A percentile compares a stretch with the other conserved stretches of the same genome.
phyloP scores from a whole-genome alignment of 1,140 invertebrate species.

The Dendrolimus punctatus region DNA sequence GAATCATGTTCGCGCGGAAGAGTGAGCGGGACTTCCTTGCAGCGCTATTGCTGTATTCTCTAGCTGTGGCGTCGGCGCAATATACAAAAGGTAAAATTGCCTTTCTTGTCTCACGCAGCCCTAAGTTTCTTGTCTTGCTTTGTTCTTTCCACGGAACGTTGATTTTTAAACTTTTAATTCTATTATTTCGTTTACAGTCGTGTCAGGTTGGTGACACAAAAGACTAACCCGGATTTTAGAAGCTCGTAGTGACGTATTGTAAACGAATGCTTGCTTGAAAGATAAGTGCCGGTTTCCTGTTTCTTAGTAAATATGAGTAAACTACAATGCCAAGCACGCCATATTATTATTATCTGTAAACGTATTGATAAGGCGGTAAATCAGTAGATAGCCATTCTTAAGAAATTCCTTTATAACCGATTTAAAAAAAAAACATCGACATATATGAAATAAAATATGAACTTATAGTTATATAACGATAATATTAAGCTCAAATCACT shows the following conservation, averaged over 20 bases:
- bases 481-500: too few species aligned
- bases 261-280: constrained; percentile 1
- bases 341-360: neutral
- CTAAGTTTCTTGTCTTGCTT: constrained; percentile 28
- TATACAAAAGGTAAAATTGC: constrained; percentile 62
- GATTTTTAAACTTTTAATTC: too few species aligned
- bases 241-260: neutral
- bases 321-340: constrained; percentile 4
- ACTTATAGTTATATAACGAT: too few species aligned
- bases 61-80: constrained; percentile 55
- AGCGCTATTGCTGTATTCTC: constrained; percentile 43
- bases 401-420: too few species aligned
- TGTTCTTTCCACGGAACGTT: constrained; percentile 29
- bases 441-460: too few species aligned
- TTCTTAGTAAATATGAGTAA: constrained; percentile 6
- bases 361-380: too few species aligned
- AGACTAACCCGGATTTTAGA: too few species aligned
- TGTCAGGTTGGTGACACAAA: too few species aligned
- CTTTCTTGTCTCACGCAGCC: constrained; percentile 54
- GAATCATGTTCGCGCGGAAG: constrained; percentile 45
- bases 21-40: constrained; percentile 46
- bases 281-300: constrained; percentile 14
- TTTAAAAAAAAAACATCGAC: too few species aligned
- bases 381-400: too few species aligned
- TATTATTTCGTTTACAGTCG: too few species aligned